Conservation (phyloP, 2,113 vertebrate genomes). For the Thamnaconus septentrionalis region DNA sequence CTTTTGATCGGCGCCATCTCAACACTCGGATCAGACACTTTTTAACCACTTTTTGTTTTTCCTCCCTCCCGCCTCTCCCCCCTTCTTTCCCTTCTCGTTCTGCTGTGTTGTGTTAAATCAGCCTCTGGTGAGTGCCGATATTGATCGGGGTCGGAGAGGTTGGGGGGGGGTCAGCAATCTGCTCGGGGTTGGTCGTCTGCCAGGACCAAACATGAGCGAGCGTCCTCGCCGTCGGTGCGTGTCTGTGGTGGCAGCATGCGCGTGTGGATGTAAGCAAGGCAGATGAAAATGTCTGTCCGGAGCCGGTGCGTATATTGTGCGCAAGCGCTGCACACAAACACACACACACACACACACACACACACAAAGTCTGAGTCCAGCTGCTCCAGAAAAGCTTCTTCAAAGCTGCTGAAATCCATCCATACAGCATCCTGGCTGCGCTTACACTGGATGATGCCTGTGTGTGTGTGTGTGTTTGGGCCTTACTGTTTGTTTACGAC, state of each 20-base stretch:
- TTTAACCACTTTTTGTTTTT: background rate
- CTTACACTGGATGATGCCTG: conserved; percentile 3
- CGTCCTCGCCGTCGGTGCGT: conserved; percentile 19
- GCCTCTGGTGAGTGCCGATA: conserved; percentile 87
- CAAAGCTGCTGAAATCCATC: conserved; percentile 45
- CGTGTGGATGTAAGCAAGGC: conserved; percentile 12
- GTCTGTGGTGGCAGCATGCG: conserved; percentile 17
- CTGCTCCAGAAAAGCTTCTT: conserved; percentile 24
- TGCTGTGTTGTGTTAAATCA: conserved; percentile 74
- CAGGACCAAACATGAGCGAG: conserved; percentile 51
- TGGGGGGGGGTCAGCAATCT: conserved; percentile 82
- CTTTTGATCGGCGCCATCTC: conserved; percentile 14
- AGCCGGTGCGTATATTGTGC: conserved; percentile 3
- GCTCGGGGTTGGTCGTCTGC: conserved; percentile 86
- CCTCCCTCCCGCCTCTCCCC: background rate
- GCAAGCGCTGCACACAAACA: conserved; percentile 6
- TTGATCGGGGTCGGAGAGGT: conserved; percentile 73
- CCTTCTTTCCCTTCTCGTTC: conserved; percentile 15
- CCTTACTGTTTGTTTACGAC: too few relatives aligned
- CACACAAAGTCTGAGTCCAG: conserved; percentile 28
- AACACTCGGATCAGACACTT: conserved; percentile 19
- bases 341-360: conserved; percentile 23
- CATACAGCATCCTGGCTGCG: conserved; percentile 21
- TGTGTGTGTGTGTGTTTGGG: background rate
- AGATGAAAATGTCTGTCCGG: conserved; percentile 10